Percentiles rank a stretch among this genome's conserved stretches.
phyloP scores from a whole-genome alignment of 2,113 vertebrate species.

The Bufo gargarizans region DNA sequence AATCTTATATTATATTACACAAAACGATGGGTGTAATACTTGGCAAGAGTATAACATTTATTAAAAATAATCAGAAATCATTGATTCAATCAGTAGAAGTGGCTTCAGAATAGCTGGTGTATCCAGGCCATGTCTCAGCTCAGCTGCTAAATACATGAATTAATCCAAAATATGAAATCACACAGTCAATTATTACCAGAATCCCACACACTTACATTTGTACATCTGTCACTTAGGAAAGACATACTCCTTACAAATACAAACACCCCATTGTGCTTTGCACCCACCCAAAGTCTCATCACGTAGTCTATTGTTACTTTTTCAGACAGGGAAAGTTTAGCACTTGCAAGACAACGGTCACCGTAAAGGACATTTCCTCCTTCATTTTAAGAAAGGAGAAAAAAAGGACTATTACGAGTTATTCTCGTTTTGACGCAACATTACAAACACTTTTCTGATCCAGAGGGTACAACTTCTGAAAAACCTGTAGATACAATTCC shows the following conservation, averaged over 20 bases:
- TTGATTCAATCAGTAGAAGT: neutral
- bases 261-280: neutral
- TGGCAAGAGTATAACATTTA: neutral
- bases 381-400: too few relatives aligned
- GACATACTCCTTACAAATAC: neutral
- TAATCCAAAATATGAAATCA: neutral
- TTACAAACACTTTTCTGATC: too few relatives aligned
- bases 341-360: neutral
- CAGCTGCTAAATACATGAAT: neutral
- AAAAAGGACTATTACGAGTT: too few relatives aligned
- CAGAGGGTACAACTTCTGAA: too few relatives aligned
- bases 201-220: neutral
- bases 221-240: neutral
- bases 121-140: neutral
- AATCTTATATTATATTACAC: neutral
- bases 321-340: neutral
- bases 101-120: neutral
- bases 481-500: too few relatives aligned
- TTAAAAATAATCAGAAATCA: neutral
- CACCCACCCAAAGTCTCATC: neutral
- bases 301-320: neutral
- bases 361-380: neutral
- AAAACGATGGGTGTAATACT: neutral
- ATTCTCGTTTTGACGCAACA: too few relatives aligned
- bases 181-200: neutral